phyloP scores from a whole-genome alignment of 2,888 invertebrate species.

The Lasioglossum leucozonium region DNA sequence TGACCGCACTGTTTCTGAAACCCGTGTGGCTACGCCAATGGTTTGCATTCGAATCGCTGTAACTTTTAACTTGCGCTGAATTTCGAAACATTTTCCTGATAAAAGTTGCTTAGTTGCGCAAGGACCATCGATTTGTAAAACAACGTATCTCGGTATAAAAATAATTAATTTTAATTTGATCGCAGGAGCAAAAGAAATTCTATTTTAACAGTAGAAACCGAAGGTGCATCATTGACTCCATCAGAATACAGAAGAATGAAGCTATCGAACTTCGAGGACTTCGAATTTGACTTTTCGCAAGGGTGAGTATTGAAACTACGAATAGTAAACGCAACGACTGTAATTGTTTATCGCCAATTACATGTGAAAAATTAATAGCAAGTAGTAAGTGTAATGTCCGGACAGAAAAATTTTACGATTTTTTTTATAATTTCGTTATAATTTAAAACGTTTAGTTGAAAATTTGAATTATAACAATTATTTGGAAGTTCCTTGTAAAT shows the following conservation, averaged over 20 bases:
- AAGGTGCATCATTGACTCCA: constrained; percentile 77
- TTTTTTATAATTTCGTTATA: not conserved
- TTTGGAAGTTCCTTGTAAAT: not conserved
- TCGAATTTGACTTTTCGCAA: constrained; percentile 43
- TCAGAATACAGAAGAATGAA: constrained; percentile 76
- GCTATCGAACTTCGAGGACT: constrained; percentile 52
- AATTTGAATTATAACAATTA: not conserved
- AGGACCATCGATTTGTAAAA: not conserved
- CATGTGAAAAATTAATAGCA: not conserved
- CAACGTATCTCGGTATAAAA: not conserved
- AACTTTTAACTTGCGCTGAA: not conserved
- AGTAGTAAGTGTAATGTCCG: not conserved
- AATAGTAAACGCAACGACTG: not conserved
- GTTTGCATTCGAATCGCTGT: not conserved
- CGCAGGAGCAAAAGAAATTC: constrained; percentile 52
- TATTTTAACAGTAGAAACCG: constrained; percentile 68
- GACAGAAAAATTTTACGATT: not conserved
- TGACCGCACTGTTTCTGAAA: not conserved
- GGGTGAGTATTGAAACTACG: constrained; percentile 17
- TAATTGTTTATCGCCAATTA: not conserved
- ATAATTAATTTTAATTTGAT: not conserved
- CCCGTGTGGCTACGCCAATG: not conserved
- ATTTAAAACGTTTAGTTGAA: not conserved
- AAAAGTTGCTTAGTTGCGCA: not conserved
- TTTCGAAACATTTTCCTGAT: not conserved